phyloP scores from a whole-genome alignment of 2,888 invertebrate genomes.

The Mycogona germanica region DNA sequence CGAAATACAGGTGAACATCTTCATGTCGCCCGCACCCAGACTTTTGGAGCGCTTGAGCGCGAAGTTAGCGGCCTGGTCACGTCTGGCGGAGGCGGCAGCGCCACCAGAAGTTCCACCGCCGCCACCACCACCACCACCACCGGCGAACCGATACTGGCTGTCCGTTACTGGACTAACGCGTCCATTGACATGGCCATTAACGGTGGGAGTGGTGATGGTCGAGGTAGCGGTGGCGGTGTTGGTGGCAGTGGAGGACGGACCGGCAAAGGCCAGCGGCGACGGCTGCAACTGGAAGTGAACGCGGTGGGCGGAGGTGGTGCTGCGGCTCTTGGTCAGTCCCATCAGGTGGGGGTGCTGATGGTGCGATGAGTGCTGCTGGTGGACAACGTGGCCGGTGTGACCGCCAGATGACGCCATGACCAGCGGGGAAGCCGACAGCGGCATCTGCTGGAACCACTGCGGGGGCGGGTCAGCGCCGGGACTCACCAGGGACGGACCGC shows the following conservation, averaged over 20 bases:
- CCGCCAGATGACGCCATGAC: too few species aligned
- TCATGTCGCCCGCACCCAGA: conserved; percentile 58
- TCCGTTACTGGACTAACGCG: neutral
- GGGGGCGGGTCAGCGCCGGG: too few species aligned
- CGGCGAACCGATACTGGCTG: conserved; percentile 25
- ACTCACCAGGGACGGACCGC: too few species aligned
- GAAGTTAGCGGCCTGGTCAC: too few species aligned
- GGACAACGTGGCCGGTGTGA: neutral
- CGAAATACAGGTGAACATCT: conserved; percentile 41
- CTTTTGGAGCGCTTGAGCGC: conserved; percentile 68
- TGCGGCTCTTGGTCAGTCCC: conserved; percentile 9
- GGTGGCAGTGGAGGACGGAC: too few species aligned
- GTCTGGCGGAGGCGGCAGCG: too few species aligned
- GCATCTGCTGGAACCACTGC: too few species aligned
- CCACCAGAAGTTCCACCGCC: too few species aligned
- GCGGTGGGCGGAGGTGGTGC: conserved; percentile 39
- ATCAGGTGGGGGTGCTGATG: too few species aligned
- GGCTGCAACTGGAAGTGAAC: conserved; percentile 44
- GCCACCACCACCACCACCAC: too few species aligned
- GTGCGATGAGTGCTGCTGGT: too few species aligned
- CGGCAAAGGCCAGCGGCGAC: neutral
- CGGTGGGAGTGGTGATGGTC: neutral
- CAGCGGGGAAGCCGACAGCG: too few species aligned
- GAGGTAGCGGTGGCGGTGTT: neutral
- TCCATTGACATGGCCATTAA: neutral